Percentiles rank a stretch among this genome's conserved stretches.
These are phyloP conservation scores for Apotomis betuletana DNA, from an alignment of 2,888 invertebrate species.

Conservation along the genomic window DNA sequence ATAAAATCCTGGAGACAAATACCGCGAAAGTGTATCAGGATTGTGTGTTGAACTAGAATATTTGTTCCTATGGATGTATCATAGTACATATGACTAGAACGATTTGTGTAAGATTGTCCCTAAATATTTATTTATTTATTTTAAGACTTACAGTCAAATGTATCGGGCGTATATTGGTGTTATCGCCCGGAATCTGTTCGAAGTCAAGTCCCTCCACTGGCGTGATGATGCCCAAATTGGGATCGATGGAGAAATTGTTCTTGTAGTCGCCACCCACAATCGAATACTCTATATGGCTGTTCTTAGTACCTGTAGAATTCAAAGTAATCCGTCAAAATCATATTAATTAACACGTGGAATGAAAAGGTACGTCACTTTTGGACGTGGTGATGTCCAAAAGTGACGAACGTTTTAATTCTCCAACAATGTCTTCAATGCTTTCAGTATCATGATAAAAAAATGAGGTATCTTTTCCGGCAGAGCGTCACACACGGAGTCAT, in stretches of 20 bases:
- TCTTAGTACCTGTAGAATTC: constrained; percentile 87
- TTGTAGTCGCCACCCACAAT: constrained; percentile 90
- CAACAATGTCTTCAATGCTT: too few relatives aligned
- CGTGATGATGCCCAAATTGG: constrained; percentile 87
- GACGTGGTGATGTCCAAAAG: too few relatives aligned
- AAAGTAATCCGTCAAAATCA: background rate
- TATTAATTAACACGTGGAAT: background rate
- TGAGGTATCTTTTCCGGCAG: constrained; percentile 9
- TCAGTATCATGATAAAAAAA: background rate
- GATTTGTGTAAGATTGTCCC: too few relatives aligned
- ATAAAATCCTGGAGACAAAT: too few relatives aligned
- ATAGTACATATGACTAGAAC: too few relatives aligned
- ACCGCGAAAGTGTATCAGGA: background rate
- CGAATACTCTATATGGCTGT: constrained; percentile 92
- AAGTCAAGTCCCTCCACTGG: constrained; percentile 90
- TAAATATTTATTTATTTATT: too few relatives aligned
- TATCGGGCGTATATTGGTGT: constrained; percentile 85
- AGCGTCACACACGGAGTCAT: constrained; percentile 16
- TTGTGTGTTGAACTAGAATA: background rate
- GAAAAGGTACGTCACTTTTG: too few relatives aligned
- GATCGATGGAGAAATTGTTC: constrained; percentile 91
- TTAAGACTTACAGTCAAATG: constrained; percentile 84
- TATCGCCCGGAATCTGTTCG: constrained; percentile 87
- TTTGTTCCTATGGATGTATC: too few relatives aligned
- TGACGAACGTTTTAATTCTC: too few relatives aligned